Conservation (phyloP, 2,113 vertebrate species). For the Canis aureus region DNA sequence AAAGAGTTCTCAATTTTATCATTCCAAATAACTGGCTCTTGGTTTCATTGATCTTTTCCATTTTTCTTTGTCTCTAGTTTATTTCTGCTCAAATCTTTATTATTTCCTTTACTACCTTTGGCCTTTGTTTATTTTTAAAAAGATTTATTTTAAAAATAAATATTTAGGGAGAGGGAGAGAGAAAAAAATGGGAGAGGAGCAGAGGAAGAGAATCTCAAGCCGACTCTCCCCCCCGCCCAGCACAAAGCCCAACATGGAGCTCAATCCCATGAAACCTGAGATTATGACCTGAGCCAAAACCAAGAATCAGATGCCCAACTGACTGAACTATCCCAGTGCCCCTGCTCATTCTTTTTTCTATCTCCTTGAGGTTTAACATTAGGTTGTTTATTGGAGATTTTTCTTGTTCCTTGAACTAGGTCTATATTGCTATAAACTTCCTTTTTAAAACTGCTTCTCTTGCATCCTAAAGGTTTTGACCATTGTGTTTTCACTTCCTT, state of each 20-base stretch:
- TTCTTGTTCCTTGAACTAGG: not conserved
- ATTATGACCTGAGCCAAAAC: no score
- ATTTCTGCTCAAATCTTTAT: not conserved
- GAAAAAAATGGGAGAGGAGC: not conserved
- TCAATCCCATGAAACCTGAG: no score
- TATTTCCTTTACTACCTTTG: not conserved
- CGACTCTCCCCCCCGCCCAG: no score
- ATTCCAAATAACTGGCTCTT: not conserved
- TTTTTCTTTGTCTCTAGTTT: not conserved
- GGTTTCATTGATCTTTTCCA: not conserved
- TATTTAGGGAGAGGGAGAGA: not conserved
- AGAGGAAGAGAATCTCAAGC: not conserved
- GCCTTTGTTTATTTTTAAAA: not conserved
- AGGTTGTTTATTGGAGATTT: not conserved
- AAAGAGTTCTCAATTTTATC: not conserved
- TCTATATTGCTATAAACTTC: not conserved
- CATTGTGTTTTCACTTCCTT: not conserved
- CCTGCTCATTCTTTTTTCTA: not conserved
- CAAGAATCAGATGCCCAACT: not conserved
- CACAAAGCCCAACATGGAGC: no score
- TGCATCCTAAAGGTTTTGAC: not conserved
- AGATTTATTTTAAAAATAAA: not conserved
- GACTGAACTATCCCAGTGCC: not conserved
- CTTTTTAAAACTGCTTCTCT: not conserved
- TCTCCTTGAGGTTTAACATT: not conserved